These are phyloP conservation scores for Pteropus alecto DNA, from an alignment of 2,113 vertebrate species.

Conservation along the genomic window DNA sequence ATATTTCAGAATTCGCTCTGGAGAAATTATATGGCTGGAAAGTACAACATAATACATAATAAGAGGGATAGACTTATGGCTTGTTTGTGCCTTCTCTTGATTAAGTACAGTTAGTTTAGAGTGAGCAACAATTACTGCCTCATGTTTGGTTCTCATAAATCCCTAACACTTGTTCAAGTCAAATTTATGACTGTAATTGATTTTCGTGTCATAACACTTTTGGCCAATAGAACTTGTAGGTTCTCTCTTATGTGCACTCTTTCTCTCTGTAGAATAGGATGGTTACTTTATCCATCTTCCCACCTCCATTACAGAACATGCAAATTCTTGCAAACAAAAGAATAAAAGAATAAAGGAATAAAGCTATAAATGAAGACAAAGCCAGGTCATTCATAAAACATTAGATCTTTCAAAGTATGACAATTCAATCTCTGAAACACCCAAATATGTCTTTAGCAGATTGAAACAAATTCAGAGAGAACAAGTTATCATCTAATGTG, in stretches of 20 bases:
- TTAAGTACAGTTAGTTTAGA: not conserved
- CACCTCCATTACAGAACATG: not conserved
- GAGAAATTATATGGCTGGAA: not conserved
- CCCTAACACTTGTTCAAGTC: not conserved
- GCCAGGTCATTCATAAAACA: not conserved
- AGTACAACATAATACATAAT: not conserved
- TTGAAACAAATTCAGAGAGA: not conserved
- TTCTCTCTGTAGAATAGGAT: not conserved
- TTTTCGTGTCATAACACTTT: constrained; percentile 3
- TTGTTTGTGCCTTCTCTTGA: not conserved
- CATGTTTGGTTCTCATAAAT: not conserved
- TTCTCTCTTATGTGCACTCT: not conserved
- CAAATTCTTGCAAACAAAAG: not conserved
- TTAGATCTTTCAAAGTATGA: not conserved
- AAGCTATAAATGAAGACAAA: not conserved
- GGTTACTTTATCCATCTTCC: not conserved
- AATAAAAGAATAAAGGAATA: not conserved
- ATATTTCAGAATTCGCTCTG: constrained; percentile 12
- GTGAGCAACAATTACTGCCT: not conserved
- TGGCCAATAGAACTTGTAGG: not conserved
- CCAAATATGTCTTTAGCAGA: not conserved
- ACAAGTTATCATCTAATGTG: not conserved
- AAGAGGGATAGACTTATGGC: not conserved
- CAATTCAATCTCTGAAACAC: not conserved
- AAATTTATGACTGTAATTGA: not conserved